Base-by-base conservation (phyloP, 2,797 vertebrate genomes). In the Cirrhinus molitorella region DNA sequence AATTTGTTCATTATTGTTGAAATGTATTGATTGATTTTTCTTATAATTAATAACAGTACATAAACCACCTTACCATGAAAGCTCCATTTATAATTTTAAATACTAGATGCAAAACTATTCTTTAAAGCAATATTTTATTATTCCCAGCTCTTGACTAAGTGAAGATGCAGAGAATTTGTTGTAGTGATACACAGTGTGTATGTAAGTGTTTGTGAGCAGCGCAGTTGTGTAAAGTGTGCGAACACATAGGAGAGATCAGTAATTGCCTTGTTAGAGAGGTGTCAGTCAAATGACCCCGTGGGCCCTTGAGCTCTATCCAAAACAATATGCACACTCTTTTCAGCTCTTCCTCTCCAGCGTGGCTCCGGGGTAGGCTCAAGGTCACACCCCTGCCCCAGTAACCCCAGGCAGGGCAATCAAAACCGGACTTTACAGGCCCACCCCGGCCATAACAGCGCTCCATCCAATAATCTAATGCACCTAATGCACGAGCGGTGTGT, bases 401-500 rank as follows among this genome's bases (percentile, higher is more conserved):
- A 80, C 85, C 74, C 53, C 31, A 9, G 66, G 79, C 28, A 81
- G 73, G 79, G 31, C 66, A 73, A 81, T 88, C 87, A 79, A 83
- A 83, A 45, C 74, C 5, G 68, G 57, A 78, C 73, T 88, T 86
- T 85, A 88, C 73, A 85, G 73, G 84, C 87, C 84, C 84, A 80
- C 31, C 37, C n/a, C 21, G 84, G 57, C 81, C 77, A 73, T 87
- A 84, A 85, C 43, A 40, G 23, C 3, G 59, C 78, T 72, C 43
- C 73, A 55, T 77, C 65, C 77, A 85, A 87, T 87, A 87, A 85
- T 51, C 71, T 83, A 85, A 83, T 87, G 86, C 84, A 85, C 71
- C 72, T 68, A 78, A 81, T 73, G 49, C 72, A 83, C 55, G 21
- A 71, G 70, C 23, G 13, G 68, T 43, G 67, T 55, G 23, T 74